A percentile compares a stretch with the other conserved stretches of the same genome.
Conservation (phyloP, 2,113 vertebrate species). For the Fukomys damarensis region DNA sequence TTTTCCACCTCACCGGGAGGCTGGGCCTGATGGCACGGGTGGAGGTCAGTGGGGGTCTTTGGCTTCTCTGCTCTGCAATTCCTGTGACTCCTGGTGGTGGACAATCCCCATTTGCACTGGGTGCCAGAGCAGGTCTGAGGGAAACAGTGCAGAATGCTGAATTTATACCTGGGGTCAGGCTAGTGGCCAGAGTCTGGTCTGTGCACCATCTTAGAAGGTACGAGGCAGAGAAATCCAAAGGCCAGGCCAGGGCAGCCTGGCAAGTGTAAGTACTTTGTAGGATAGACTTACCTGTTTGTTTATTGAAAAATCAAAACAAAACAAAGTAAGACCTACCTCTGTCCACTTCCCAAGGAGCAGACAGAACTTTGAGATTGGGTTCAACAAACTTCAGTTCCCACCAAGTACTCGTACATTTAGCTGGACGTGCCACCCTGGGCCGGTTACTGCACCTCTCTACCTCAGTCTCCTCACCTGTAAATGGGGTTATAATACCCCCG, state of each 20-base stretch:
- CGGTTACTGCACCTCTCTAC: neutral
- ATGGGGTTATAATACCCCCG: neutral
- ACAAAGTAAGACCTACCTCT: neutral
- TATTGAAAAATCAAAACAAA: neutral
- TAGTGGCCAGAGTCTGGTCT: too few relatives aligned
- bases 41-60: neutral
- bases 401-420: too few relatives aligned
- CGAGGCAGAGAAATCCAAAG: neutral
- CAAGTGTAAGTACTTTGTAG: neutral
- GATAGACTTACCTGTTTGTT: neutral
- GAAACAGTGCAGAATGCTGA: neutral
- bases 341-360: neutral
- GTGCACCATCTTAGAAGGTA: fast-evolving
- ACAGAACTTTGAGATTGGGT: neutral
- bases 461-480: neutral
- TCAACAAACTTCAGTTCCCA: neutral
- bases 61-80: neutral
- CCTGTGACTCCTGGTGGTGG: neutral
- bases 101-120: neutral
- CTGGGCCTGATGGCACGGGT: neutral
- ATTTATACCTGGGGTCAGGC: neutral
- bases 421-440: neutral
- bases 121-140: neutral
- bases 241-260: neutral
- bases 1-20: neutral